Base-by-base conservation (phyloP, 2,888 invertebrate species). In the Lycocerus yunnanus region DNA sequence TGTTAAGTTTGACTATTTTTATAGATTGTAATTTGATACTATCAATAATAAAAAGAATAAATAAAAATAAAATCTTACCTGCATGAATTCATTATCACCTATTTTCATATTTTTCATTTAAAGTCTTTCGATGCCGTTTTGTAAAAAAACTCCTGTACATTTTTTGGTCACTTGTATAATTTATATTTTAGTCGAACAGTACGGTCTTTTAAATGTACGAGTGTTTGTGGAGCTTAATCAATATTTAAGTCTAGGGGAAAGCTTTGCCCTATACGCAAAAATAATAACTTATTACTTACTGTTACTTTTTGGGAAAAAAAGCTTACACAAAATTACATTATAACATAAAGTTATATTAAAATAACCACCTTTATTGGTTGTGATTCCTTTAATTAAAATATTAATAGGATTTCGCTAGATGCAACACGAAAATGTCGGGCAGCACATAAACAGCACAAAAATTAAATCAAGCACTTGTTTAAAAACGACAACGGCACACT, bases 1-100 rank as follows among this genome's bases (percentile, higher is more conserved):
- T 13, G n/a, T 16, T 13, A 63, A 20, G 13, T 16, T 63, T 63
- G 18, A 18, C 20, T 63, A 18, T 63, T 18, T 18, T 20, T 20
- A 63, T 63, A 18, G 20, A 18, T 18, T 18, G 16, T 18, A 63
- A 20, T 63, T 63, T 16, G 20, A 18, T 63, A 18, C n/a, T 63
- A 63, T 63, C 61, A 18, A 63, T 63, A 63, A 63, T 63, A 18
- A 61, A 61, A 13, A 61, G 11, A 61, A 18, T 18, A 63, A 63
- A 63, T 18, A 63, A 63, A 63, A 18, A 63, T 63, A 63, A 61
- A 75, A 58, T 69, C 58, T 74, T 79, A 85, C 85, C 85, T 83
- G 79, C 74, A 80, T 79, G 80, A 81, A 84, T 82, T 83, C 85
- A 85, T 86, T 80, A 86, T 86, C 86, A 86, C 84, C 86, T 86